phyloP scores from a whole-genome alignment of 2,888 invertebrate species.

The Camptogramma bilineatum region DNA sequence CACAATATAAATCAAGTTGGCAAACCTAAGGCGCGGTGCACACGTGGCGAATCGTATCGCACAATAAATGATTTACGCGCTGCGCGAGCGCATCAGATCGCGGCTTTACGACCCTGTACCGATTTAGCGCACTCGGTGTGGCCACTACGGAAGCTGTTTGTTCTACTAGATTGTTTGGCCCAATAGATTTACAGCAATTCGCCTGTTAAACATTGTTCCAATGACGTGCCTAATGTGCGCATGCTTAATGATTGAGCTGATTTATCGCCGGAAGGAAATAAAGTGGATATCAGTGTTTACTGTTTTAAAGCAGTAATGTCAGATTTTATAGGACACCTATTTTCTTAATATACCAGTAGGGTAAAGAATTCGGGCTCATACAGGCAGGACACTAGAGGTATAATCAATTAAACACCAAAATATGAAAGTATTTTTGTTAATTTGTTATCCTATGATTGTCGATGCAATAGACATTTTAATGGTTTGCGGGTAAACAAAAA shows the following conservation, averaged over 20 bases:
- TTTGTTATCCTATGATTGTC: no score
- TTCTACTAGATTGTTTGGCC: conserved; percentile 41
- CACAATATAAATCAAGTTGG: background rate
- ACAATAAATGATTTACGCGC: conserved; percentile 41
- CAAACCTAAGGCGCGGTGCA: conserved; percentile 5
- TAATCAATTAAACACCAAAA: no score
- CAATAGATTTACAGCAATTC: conserved; percentile 47
- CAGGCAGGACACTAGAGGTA: no score
- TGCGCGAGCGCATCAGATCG: conserved; percentile 41
- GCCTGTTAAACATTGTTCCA: conserved; percentile 43
- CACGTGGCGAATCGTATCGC: conserved; percentile 34
- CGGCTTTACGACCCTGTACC: conserved; percentile 40
- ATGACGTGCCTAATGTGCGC: conserved; percentile 41
- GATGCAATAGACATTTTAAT: no score
- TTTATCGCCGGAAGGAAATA: conserved; percentile 32
- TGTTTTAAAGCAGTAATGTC: background rate
- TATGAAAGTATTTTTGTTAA: no score
- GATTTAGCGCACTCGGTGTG: conserved; percentile 40
- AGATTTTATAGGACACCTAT: background rate
- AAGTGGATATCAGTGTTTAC: conserved; percentile 11
- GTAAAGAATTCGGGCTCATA: background rate
- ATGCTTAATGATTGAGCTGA: conserved; percentile 31
- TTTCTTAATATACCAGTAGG: background rate
- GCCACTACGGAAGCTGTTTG: conserved; percentile 41
- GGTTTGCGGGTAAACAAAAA: no score